phyloP scores from a whole-genome alignment of 1,140 invertebrate genomes.

The Heterodera schachtii region DNA sequence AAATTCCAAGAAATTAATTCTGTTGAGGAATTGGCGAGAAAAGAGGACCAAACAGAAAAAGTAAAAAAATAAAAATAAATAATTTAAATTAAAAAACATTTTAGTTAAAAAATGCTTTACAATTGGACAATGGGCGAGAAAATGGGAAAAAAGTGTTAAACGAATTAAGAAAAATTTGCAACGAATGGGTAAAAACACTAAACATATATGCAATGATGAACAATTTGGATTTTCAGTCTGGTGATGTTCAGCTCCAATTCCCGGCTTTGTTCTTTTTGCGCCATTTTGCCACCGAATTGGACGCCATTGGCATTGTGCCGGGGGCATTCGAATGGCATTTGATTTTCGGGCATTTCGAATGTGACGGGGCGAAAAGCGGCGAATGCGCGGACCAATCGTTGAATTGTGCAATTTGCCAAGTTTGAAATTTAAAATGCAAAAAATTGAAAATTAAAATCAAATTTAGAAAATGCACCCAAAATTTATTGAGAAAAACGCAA shows the following conservation, averaged over 20 bases:
- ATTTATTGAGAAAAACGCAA: too few relatives aligned
- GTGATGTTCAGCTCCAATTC: background rate
- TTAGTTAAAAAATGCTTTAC: background rate
- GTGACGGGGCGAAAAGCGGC: background rate
- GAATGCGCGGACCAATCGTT: background rate
- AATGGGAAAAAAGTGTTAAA: background rate
- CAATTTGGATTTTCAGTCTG: background rate
- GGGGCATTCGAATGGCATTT: background rate
- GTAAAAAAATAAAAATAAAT: background rate
- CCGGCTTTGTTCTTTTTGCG: background rate
- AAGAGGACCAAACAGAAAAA: background rate
- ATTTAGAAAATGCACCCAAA: too few relatives aligned
- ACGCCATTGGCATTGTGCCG: background rate
- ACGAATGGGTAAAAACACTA: background rate
- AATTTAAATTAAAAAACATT: background rate
- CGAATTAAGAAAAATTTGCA: background rate
- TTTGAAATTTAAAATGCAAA: background rate
- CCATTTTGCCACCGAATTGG: too few relatives aligned
- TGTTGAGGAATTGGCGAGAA: background rate
- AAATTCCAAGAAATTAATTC: background rate
- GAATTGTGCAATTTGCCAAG: background rate
- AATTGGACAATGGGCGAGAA: background rate
- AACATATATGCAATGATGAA: background rate
- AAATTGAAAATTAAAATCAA: too few relatives aligned
- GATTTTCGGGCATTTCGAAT: background rate